A percentile compares a stretch with the other conserved stretches of the same genome.
Evolutionary conservation across 2,113 vertebrate species (phyloP).

Genomic region (Anguilla rostrata): DNA sequence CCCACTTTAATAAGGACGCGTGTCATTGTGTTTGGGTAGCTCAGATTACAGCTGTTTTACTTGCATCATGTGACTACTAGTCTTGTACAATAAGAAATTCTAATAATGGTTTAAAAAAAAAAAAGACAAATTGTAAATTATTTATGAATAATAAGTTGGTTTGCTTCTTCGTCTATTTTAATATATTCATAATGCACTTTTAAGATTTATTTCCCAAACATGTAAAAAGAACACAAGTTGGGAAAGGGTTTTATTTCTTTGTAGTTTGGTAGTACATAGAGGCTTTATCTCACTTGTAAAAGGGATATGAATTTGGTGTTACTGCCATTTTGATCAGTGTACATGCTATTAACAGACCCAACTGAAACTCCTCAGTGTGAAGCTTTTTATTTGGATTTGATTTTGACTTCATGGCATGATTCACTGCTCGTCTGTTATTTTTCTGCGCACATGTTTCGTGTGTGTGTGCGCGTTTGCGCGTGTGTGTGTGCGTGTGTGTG

Average conservation of each 20-base stretch:
- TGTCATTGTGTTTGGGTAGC: constrained; percentile 40
- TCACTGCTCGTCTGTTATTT: constrained; percentile 63
- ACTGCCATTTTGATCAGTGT: constrained; percentile 49
- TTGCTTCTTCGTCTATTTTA: constrained; percentile 65
- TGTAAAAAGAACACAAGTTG: constrained; percentile 38
- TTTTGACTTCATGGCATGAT: constrained; percentile 67
- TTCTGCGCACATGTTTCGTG: constrained; percentile 45
- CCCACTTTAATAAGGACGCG: constrained; percentile 39
- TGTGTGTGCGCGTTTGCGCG: constrained; percentile 51
- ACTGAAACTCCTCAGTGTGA: constrained; percentile 43
- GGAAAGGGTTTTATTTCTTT: constrained; percentile 48
- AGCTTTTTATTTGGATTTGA: constrained; percentile 54
- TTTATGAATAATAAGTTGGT: constrained; percentile 64
- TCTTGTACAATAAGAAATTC: constrained; percentile 66
- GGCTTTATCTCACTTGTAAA: constrained; percentile 53
- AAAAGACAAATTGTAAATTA: constrained; percentile 57
- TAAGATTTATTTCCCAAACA: constrained; percentile 55
- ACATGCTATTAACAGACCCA: constrained; percentile 41
- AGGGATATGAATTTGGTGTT: constrained; percentile 53
- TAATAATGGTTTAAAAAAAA: constrained; percentile 51
- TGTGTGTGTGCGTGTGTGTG: not conserved
- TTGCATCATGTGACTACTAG: constrained; percentile 57
- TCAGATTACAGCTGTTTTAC: constrained; percentile 42
- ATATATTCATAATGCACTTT: constrained; percentile 71
- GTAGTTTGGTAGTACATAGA: constrained; percentile 43